A percentile compares a stretch with the other conserved stretches of the same genome.
Conservation (phyloP, 2,888 invertebrate genomes). For the Chrysopilus asiliformis region DNA sequence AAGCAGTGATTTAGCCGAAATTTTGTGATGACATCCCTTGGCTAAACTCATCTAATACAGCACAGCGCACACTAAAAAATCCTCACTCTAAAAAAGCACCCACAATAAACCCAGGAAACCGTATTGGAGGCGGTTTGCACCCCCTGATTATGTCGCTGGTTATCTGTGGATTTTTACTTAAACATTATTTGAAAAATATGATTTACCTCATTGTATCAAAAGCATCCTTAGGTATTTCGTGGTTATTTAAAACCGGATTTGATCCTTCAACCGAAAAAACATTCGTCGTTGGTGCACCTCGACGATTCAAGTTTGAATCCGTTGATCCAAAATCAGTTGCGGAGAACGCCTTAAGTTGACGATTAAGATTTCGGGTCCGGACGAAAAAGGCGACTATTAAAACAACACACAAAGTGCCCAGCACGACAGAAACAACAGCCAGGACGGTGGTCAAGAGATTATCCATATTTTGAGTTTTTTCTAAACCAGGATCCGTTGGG, state of each 20-base stretch:
- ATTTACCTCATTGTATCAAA: slow-evolving; percentile 11
- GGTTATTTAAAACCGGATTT: slow-evolving; percentile 53
- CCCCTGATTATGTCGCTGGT: no score
- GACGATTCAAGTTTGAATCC: slow-evolving; percentile 41
- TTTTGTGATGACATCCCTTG: no score
- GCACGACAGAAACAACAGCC: slow-evolving; percentile 39
- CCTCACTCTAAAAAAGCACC: no score
- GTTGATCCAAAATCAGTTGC: slow-evolving; percentile 47
- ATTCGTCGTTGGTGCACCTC: slow-evolving; percentile 52
- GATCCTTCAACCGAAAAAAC: slow-evolving; percentile 55
- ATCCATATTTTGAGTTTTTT: slow-evolving; percentile 27
- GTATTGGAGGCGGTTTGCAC: no score
- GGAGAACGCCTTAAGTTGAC: slow-evolving; percentile 47
- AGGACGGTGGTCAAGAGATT: slow-evolving; percentile 40
- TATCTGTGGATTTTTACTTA: no score
- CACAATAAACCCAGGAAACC: no score
- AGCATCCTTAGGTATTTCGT: slow-evolving; percentile 6
- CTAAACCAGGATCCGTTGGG: slow-evolving; percentile 29
- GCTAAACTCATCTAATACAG: no score
- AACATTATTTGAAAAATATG: neutral
- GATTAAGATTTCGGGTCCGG: slow-evolving; percentile 43
- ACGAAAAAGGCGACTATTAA: slow-evolving; percentile 42
- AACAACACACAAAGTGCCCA: slow-evolving; percentile 40
- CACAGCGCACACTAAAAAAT: no score
- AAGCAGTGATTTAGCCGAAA: no score